Conservation (phyloP, 1,140 invertebrate species). For the Capitella teleta region DNA sequence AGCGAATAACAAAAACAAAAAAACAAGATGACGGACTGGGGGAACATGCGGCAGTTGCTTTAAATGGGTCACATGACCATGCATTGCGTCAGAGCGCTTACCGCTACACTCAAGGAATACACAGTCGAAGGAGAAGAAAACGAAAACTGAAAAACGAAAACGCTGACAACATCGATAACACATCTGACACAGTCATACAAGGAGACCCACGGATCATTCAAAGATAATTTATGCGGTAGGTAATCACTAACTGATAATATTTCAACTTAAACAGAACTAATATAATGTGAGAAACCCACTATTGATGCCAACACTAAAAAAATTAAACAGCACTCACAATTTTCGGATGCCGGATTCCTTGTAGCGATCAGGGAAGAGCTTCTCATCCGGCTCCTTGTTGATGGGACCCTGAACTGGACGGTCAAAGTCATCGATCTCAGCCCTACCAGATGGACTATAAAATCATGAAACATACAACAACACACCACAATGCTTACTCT, state of each 20-base stretch:
- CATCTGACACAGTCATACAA: neutral
- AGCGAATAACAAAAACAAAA: neutral
- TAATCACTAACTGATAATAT: neutral
- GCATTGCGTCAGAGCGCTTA: too few species aligned
- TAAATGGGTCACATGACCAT: too few species aligned
- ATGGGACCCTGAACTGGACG: conserved; percentile 88
- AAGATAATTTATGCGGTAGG: neutral
- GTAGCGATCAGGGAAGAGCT: conserved; percentile 49
- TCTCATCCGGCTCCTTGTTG: conserved; percentile 89
- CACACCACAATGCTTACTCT: conserved; percentile 32
- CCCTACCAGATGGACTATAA: too few species aligned
- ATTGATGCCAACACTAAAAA: neutral
- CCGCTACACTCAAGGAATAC: too few species aligned
- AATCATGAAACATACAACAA: too few species aligned
- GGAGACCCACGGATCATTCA: neutral
- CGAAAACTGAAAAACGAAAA: neutral
- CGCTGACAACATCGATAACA: neutral
- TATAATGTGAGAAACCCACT: neutral
- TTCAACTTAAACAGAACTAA: neutral
- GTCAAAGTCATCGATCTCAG: conserved; percentile 50
- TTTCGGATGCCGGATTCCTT: conserved; percentile 74
- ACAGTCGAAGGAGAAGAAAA: too few species aligned
- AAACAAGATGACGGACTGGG: neutral
- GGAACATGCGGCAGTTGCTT: neutral
- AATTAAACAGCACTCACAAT: conserved; percentile 64